Evolutionary conservation across 1,140 invertebrate species (phyloP).

Genomic region (Drosophila baimaii): DNA sequence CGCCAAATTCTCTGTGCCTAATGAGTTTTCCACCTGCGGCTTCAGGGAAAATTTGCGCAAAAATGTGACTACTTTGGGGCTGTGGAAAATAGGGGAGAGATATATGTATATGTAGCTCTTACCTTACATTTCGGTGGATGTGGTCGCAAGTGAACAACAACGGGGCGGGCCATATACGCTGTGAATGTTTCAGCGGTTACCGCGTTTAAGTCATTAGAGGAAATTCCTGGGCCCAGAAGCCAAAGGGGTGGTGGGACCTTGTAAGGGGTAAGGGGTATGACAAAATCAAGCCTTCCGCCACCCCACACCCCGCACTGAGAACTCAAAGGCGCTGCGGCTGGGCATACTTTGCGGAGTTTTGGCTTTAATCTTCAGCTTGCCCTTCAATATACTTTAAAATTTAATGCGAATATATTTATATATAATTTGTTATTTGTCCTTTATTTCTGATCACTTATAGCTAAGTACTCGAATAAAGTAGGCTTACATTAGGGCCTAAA

Average conservation of each 20-base stretch:
- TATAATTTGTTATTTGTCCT: neutral
- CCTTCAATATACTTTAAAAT: neutral
- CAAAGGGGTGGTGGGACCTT: constrained; percentile 30
- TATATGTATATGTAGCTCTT: too few species aligned
- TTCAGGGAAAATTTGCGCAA: constrained; percentile 70
- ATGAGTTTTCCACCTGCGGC: constrained; percentile 79
- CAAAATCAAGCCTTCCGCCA: neutral
- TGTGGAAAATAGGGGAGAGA: constrained; percentile 3
- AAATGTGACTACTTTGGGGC: constrained; percentile 66
- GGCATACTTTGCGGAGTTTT: neutral
- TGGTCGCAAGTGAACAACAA: constrained; percentile 16
- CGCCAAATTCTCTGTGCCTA: constrained; percentile 70
- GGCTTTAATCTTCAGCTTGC: neutral
- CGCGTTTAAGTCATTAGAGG: constrained; percentile 80
- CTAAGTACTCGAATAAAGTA: neutral
- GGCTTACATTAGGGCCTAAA: neutral
- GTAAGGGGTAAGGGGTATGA: neutral
- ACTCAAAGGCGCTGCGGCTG: neutral
- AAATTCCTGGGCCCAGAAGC: constrained; percentile 67
- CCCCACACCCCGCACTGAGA: neutral
- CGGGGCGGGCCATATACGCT: constrained; percentile 49
- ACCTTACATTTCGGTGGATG: constrained; percentile 28
- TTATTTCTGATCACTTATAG: neutral
- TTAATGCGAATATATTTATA: neutral
- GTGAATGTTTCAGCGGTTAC: constrained; percentile 81